phyloP scores from a whole-genome alignment of 2,113 vertebrate species.

The Ariopsis seemanni region DNA sequence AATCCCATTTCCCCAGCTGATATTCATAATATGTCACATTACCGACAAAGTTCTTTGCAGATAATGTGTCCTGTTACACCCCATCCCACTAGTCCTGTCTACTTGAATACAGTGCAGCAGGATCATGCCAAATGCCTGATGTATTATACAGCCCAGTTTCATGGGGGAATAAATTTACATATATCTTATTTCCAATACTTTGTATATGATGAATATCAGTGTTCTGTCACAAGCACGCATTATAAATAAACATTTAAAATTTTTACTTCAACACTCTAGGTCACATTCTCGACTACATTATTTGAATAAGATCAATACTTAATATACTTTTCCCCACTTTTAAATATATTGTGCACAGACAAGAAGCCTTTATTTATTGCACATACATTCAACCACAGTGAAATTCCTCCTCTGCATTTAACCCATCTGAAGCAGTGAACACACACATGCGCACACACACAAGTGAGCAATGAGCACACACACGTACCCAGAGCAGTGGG shows the following conservation, averaged over 20 bases:
- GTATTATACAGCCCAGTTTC: background rate
- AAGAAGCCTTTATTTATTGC: too few relatives aligned
- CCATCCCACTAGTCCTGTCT: background rate
- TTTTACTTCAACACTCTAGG: background rate
- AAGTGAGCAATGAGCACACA: too few relatives aligned
- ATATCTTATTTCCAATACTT: background rate
- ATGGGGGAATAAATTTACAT: background rate
- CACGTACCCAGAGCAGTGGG: too few relatives aligned
- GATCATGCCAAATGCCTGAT: background rate
- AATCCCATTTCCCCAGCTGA: slow-evolving; percentile 44
- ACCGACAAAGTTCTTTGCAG: slow-evolving; percentile 25
- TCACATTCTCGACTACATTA: background rate
- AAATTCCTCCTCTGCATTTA: too few relatives aligned
- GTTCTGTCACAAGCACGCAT: background rate
- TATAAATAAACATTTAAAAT: background rate
- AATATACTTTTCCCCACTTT: background rate
- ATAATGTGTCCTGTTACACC: slow-evolving; percentile 48
- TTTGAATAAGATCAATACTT: background rate
- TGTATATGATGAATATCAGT: background rate
- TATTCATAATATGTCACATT: slow-evolving; percentile 54
- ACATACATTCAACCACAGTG: too few relatives aligned
- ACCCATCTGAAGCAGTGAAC: too few relatives aligned
- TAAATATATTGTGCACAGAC: background rate
- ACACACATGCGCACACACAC: too few relatives aligned
- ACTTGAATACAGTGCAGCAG: background rate